phyloP scores from a whole-genome alignment of 2,888 invertebrate genomes.

The Polietes domitor region DNA sequence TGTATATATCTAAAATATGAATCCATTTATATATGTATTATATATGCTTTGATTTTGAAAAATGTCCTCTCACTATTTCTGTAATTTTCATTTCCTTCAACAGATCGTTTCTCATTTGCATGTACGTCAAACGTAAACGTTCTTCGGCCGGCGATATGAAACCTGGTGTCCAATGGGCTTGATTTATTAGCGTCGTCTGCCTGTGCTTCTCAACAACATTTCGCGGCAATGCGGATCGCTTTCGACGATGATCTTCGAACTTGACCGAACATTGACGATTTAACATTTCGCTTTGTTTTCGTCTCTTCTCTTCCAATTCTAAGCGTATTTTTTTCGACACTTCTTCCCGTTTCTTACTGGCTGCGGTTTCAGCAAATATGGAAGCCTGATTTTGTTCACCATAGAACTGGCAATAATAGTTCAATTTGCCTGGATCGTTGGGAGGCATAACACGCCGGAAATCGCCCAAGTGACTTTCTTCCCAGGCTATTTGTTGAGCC shows the following conservation, averaged over 20 bases:
- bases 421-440: conserved; percentile 79
- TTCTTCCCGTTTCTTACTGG: conserved; percentile 89
- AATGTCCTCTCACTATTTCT: conserved; percentile 71
- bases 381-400: conserved; percentile 86
- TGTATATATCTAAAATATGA: conserved; percentile 73
- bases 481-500: conserved; percentile 86
- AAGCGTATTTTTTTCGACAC: conserved; percentile 87
- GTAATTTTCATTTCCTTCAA: conserved; percentile 73
- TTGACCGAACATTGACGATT: conserved; percentile 57
- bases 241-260: conserved; percentile 68
- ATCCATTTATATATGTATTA: not conserved
- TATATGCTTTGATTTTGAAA: not conserved
- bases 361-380: conserved; percentile 87
- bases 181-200: conserved; percentile 66
- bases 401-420: conserved; percentile 85
- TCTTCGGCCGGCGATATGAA: conserved; percentile 84
- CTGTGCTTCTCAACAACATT: conserved; percentile 78
- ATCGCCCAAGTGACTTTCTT: conserved; percentile 88
- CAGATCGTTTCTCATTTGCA: conserved; percentile 74
- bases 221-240: conserved; percentile 81
- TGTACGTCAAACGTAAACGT: conserved; percentile 82
- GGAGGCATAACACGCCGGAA: conserved; percentile 87
- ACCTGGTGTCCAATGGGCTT: conserved; percentile 77
- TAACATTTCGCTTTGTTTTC: conserved; percentile 73
- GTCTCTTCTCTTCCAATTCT: conserved; percentile 81